Evolutionary conservation across 2,797 vertebrate genomes (phyloP), one percentile per base, ranked within the genome.

Genomic region (Chrysocyon brachyurus): DNA sequence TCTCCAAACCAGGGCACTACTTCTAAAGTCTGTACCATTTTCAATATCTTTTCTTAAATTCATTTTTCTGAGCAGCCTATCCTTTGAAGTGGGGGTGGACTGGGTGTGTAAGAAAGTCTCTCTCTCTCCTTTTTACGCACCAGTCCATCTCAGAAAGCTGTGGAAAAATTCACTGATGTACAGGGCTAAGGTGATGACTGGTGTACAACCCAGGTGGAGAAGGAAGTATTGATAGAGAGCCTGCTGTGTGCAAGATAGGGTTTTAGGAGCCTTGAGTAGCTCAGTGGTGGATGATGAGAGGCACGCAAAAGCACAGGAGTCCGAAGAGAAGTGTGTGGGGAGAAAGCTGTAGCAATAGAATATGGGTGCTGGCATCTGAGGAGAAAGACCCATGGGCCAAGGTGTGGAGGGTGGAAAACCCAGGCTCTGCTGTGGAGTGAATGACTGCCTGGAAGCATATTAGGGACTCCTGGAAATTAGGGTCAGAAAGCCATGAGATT

Each of bases 291-390:
- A 54, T 33, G 36, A n/a, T 0, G 14, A 36, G 6, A 19, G 56
- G 12, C 68, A 26, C n/a, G 36, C 5, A 56, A 24, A 14, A 0
- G 0, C 7, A 5, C 8, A 2, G 12, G 33, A 0, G 6, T 68
- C 70, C 52, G 16, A 15, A 21, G 66, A 46, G 46, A 64, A 54
- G 15, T 1, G 0, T 3, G 0, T 8, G 3, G 31, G 33, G 14
- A 28, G 21, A 54, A 1, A 15, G 36, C 52, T 22, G 28, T 49
- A 36, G 28, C 26, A 17, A 28, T 10, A 24, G 40, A 21, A 6
- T 0, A 1, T 1, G 12, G 86, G 28, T 4, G 1, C 15, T 1
- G 15, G 68, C n/a, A 10, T 16, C 57, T 2, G 24, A 31, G 70
- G 61, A 79, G 54, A 15, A 82, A 12, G 40, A 1, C 14, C 54